Conservation (phyloP, 2,113 vertebrate genomes). For the Eurypyga helias region DNA sequence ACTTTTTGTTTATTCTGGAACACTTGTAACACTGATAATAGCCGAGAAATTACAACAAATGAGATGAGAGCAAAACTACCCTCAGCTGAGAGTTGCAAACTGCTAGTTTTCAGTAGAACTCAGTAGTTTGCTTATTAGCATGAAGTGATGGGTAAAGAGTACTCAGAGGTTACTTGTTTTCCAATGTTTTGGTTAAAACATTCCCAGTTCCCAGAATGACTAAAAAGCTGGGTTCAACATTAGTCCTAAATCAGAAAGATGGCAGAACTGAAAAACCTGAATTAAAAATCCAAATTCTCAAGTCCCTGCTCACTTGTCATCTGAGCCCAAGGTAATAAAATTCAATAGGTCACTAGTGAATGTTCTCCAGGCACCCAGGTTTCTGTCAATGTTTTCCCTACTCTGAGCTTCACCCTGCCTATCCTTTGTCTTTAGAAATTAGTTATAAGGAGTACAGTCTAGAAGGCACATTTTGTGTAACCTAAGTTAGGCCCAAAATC, state of each 20-base stretch:
- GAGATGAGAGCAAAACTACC: not conserved
- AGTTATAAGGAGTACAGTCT: not conserved
- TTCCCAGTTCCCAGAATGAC: not conserved
- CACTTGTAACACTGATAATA: not conserved
- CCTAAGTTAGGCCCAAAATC: not conserved
- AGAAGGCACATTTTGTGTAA: not conserved
- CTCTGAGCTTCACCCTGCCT: not conserved
- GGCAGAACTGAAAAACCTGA: not conserved
- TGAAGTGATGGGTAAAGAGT: not conserved
- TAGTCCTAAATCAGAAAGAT: not conserved
- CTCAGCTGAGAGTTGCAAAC: rapidly evolving
- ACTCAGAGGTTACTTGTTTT: not conserved
- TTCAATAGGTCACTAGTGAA: not conserved
- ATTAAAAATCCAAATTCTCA: not conserved
- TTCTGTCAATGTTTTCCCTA: not conserved
- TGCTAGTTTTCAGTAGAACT: not conserved
- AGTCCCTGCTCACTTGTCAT: not conserved
- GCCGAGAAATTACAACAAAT: not conserved
- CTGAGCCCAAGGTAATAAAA: not conserved
- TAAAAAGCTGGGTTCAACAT: not conserved
- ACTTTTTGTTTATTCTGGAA: not conserved
- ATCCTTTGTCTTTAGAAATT: not conserved
- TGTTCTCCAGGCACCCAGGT: not conserved
- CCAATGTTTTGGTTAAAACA: not conserved
- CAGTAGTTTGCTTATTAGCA: not conserved